Base-by-base conservation (phyloP, 2,113 vertebrate species). In the Sylvilagus bachmani region DNA sequence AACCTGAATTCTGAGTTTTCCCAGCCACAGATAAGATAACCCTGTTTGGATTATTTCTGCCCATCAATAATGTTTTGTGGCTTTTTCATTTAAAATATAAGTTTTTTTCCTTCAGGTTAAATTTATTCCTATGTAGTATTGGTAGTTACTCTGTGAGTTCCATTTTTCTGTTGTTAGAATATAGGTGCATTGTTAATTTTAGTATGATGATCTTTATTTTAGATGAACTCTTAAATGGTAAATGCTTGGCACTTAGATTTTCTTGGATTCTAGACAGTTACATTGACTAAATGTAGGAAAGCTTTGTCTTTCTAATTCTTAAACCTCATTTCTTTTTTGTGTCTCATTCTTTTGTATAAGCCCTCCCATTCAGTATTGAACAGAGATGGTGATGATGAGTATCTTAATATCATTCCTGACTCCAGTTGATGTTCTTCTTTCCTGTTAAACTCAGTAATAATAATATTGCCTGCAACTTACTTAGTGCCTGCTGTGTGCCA, bases 161-260 rank as follows among this genome's bases (percentile, higher is more conserved):
- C 11, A 66, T 84, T 90, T 90, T 86, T 74, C 74, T 94, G 3
- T 70, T 80, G 19, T 78, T 62, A 49, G 79, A 94, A 70, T 85
- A 55, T 66, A 71, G n/a, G 17, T 71, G 36, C 55, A 80, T 25
- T 79, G 66, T 90, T 79, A 38, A 79, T 94, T 86, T 90, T 86
- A 64, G 38, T 94, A 33, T 21, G 33, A 66, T 90, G 88, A 80
- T 79, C 21, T 74, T 94, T 29, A 73, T 84, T 86, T 74, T 29
- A 61, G 3, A 61, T 83, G 69, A 62, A 22, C 8, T 82, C 31
- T 70, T 84, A 64, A 84, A 44, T 74, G 58, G 17, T 87, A 33
- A 86, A 55, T 49, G 70, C 24, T 69, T 91, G 17, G 22, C 80
- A 19, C 58, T 86, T 94, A 55, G 44, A 79, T 77, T 85, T 44